Percentiles rank a stretch among this genome's conserved stretches.
Conservation (phyloP, 2,888 invertebrate genomes). For the Ceriagrion tenellum region DNA sequence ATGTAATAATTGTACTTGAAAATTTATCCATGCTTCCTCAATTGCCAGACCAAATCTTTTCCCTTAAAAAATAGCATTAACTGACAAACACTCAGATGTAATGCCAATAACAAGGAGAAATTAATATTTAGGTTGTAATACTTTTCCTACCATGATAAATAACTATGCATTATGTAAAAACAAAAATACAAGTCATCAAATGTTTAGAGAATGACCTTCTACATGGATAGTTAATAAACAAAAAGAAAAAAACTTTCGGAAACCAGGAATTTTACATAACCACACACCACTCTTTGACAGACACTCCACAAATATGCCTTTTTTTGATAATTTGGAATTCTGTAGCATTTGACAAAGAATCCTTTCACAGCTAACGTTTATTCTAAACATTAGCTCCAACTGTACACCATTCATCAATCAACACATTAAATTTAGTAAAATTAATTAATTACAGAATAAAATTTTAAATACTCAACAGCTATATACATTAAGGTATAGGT, state of each 20-base stretch:
- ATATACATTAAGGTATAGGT: slow-evolving; percentile 70
- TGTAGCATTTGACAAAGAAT: slow-evolving; percentile 8
- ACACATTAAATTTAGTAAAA: slow-evolving; percentile 65
- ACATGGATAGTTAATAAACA: neutral
- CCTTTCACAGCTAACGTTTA: neutral
- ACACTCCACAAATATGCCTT: slow-evolving; percentile 46
- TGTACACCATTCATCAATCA: slow-evolving; percentile 54
- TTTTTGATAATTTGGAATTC: slow-evolving; percentile 18
- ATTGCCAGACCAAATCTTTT: slow-evolving; percentile 42
- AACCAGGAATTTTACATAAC: neutral
- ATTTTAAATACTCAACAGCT: slow-evolving; percentile 72
- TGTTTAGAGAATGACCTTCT: neutral
- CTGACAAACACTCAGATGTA: slow-evolving; percentile 51
- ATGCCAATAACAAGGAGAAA: slow-evolving; percentile 52
- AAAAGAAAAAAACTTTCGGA: neutral
- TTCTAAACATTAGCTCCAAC: slow-evolving; percentile 7
- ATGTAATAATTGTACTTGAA: slow-evolving; percentile 66
- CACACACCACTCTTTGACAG: slow-evolving; percentile 25
- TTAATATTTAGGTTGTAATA: slow-evolving; percentile 39
- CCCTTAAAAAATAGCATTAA: slow-evolving; percentile 45
- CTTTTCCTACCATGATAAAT: neutral
- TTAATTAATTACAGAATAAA: slow-evolving; percentile 72
- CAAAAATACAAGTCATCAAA: neutral
- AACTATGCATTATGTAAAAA: neutral
- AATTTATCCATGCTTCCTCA: slow-evolving; percentile 63